Conservation (phyloP, 2,888 invertebrate genomes). For the Xanthia icteritia region DNA sequence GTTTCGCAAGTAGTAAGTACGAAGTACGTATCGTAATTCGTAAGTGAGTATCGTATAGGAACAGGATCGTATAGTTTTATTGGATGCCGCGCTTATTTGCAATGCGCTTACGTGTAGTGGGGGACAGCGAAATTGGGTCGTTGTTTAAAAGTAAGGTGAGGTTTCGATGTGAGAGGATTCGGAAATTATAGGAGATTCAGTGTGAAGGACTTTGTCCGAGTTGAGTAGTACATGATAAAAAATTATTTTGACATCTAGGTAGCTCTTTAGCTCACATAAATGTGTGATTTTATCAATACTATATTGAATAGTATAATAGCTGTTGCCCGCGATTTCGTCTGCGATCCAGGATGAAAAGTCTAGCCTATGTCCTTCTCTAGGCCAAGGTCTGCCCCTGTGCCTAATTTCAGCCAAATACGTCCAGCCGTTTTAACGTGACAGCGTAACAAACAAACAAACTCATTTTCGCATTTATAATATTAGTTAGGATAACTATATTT, state of each 20-base stretch:
- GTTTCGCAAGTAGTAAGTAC: constrained; percentile 3
- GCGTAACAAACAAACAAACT: too few relatives aligned
- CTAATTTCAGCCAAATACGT: too few relatives aligned
- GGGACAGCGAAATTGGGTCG: constrained; percentile 21
- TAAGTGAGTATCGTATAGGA: constrained; percentile 27
- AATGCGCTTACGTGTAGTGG: constrained; percentile 28
- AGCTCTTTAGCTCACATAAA: neutral
- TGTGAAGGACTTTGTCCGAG: neutral
- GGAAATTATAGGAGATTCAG: too few relatives aligned
- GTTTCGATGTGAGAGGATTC: neutral
- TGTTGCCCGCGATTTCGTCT: too few relatives aligned
- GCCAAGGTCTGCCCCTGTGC: too few relatives aligned
- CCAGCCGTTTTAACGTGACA: too few relatives aligned
- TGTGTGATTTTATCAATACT: neutral
- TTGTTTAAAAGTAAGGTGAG: neutral
- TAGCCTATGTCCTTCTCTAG: too few relatives aligned
- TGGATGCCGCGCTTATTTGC: constrained; percentile 23
- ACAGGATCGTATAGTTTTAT: constrained; percentile 58
- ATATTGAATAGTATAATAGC: too few relatives aligned
- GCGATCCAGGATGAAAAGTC: too few relatives aligned
- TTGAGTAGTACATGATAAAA: neutral
- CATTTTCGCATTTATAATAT: too few relatives aligned
- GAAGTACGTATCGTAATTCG: neutral
- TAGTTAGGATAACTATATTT: neutral
- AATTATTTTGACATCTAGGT: neutral